Percentiles rank a stretch among this genome's conserved stretches.
phyloP scores from a whole-genome alignment of 2,888 invertebrate genomes.

The Meliscaeva auricollis region DNA sequence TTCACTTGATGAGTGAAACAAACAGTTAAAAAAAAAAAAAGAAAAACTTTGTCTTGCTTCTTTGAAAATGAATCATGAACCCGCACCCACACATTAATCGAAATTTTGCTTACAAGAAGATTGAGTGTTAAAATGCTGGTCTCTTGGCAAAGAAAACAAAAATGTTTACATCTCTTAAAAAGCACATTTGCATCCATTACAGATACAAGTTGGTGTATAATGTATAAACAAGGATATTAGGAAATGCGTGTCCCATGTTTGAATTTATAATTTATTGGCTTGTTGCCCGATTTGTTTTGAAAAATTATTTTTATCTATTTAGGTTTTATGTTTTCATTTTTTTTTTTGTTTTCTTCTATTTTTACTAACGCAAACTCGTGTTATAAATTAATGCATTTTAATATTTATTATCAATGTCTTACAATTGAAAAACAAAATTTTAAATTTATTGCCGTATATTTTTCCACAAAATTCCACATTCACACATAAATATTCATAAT shows the following conservation, averaged over 20 bases:
- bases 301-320: constrained; percentile 31
- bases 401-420: constrained; percentile 17
- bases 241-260: constrained; percentile 58
- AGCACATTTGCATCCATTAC: constrained; percentile 54
- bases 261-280: constrained; percentile 45
- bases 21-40: neutral
- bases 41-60: constrained; percentile 9
- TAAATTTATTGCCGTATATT: constrained; percentile 56
- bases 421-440: constrained; percentile 18
- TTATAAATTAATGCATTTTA: constrained; percentile 16
- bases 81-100: constrained; percentile 34
- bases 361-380: neutral
- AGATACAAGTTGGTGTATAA: neutral
- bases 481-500: constrained; percentile 44
- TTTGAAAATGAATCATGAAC: constrained; percentile 15
- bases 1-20: constrained; percentile 23
- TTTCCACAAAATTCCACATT: constrained; percentile 50
- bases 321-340: constrained; percentile 13
- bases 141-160: constrained; percentile 59
- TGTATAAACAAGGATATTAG: constrained; percentile 66
- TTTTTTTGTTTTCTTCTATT: neutral
- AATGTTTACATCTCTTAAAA: constrained; percentile 53
- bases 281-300: constrained; percentile 45
- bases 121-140: constrained; percentile 57
- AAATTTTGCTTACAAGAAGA: constrained; percentile 47